Conservation (phyloP, 2,888 invertebrate species). For the Drosophila parthenogenetica region DNA sequence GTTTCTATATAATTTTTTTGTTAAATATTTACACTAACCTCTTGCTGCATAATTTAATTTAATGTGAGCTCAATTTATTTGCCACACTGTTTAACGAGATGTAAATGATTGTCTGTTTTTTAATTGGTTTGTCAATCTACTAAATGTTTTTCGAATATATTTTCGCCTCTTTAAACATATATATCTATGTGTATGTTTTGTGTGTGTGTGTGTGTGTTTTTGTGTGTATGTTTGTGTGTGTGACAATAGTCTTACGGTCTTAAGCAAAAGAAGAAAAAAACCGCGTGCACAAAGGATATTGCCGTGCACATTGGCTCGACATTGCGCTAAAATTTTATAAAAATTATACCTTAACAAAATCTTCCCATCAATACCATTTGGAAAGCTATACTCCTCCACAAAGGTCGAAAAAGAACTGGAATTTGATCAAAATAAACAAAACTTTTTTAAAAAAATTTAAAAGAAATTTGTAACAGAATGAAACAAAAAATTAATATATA, state of each 20-base stretch:
- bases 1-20: conserved; percentile 57
- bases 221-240: conserved; percentile 38
- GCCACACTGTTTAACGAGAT: conserved; percentile 73
- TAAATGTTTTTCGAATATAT: conserved; percentile 74
- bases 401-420: conserved; percentile 68
- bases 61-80: conserved; percentile 75
- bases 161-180: conserved; percentile 61
- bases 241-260: conserved; percentile 56
- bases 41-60: conserved; percentile 71
- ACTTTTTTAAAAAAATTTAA: conserved; percentile 10
- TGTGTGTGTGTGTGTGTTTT: conserved; percentile 35
- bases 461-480: conserved; percentile 32
- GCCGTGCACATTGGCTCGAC: conserved; percentile 64
- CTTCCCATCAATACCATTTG: conserved; percentile 10
- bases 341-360: conserved; percentile 29
- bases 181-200: conserved; percentile 60
- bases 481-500: not conserved
- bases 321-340: conserved; percentile 44
- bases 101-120: conserved; percentile 73
- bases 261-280: conserved; percentile 25
- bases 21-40: conserved; percentile 61
- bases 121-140: conserved; percentile 77
- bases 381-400: conserved; percentile 27
- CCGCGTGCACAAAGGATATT: conserved; percentile 5
- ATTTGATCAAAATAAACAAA: conserved; percentile 52